Conservation (phyloP, 2,797 vertebrate species). For the Choloepus didactylus region DNA sequence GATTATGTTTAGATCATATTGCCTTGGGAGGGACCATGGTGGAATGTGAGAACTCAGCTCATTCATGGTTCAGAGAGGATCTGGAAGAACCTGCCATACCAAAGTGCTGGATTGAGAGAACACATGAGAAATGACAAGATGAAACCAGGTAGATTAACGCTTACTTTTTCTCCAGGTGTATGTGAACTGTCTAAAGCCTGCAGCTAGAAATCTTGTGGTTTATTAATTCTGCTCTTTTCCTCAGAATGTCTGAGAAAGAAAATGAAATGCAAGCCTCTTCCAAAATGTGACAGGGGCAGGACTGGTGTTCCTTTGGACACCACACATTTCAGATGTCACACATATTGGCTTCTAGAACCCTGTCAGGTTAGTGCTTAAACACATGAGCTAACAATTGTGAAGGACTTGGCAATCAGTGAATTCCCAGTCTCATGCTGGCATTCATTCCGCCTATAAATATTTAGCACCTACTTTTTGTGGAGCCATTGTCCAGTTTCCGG, state of each 20-base stretch:
- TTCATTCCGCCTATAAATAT: not conserved
- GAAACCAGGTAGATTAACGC: not conserved
- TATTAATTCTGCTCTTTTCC: not conserved
- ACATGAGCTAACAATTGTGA: not conserved
- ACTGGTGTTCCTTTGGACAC: not conserved
- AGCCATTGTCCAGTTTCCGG: not conserved
- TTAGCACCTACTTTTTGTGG: not conserved
- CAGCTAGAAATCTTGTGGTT: not conserved
- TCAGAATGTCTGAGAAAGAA: not conserved
- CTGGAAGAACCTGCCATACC: not conserved
- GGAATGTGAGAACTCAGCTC: not conserved
- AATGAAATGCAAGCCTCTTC: not conserved
- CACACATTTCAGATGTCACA: not conserved
- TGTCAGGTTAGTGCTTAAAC: not conserved
- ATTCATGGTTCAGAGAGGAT: not conserved
- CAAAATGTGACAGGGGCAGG: not conserved
- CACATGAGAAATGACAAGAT: not conserved
- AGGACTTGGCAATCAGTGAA: not conserved
- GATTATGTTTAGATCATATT: not conserved
- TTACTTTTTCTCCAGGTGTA: not conserved
- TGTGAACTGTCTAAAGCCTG: not conserved
- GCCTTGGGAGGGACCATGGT: too few relatives aligned
- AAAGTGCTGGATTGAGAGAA: not conserved
- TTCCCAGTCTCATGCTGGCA: not conserved
- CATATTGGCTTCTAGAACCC: not conserved